These are phyloP conservation scores for Lagocephalus sceleratus DNA, from an alignment of 2,797 vertebrate genomes.

Conservation along the genomic window DNA sequence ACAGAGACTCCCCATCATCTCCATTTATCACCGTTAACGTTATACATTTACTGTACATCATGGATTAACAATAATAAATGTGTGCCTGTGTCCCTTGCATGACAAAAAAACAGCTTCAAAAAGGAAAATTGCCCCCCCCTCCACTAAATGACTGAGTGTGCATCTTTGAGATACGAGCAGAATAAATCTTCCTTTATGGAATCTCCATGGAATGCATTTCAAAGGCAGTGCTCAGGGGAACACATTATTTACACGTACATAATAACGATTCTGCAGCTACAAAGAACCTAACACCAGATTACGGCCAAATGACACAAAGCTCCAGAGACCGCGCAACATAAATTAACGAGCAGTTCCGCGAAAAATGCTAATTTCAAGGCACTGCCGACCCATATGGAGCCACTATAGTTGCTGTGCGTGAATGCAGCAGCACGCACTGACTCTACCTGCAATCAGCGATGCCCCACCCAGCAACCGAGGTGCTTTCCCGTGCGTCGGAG, in stretches of 20 bases:
- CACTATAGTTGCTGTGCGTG: neutral
- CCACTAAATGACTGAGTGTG: neutral
- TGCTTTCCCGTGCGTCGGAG: slow-evolving; percentile 3
- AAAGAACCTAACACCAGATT: slow-evolving; percentile 21
- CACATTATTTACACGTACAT: slow-evolving; percentile 31
- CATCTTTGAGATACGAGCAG: slow-evolving; percentile 21
- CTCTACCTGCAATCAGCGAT: slow-evolving; percentile 40
- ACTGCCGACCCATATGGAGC: neutral
- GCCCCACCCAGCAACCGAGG: slow-evolving; percentile 52
- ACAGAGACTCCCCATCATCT: slow-evolving; percentile 10
- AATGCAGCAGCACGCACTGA: slow-evolving; percentile 11
- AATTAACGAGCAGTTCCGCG: slow-evolving; percentile 2
- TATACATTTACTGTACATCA: slow-evolving; percentile 22
- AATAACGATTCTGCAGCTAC: slow-evolving; percentile 9
- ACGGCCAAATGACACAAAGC: slow-evolving; percentile 13
- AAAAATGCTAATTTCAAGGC: slow-evolving; percentile 1
- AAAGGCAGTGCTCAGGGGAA: slow-evolving; percentile 13
- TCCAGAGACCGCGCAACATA: slow-evolving; percentile 1
- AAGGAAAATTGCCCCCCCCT: slow-evolving; percentile 16
- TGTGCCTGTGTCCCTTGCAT: slow-evolving; percentile 4
- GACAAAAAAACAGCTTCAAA: neutral
- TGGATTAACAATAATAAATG: slow-evolving; percentile 23
- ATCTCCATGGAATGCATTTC: slow-evolving; percentile 9
- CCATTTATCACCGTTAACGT: slow-evolving; percentile 4
- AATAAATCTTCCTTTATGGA: slow-evolving; percentile 20